Percentiles rank a stretch among this genome's conserved stretches.
phyloP scores from a whole-genome alignment of 2,797 vertebrate species.

The Clarias fuscus region DNA sequence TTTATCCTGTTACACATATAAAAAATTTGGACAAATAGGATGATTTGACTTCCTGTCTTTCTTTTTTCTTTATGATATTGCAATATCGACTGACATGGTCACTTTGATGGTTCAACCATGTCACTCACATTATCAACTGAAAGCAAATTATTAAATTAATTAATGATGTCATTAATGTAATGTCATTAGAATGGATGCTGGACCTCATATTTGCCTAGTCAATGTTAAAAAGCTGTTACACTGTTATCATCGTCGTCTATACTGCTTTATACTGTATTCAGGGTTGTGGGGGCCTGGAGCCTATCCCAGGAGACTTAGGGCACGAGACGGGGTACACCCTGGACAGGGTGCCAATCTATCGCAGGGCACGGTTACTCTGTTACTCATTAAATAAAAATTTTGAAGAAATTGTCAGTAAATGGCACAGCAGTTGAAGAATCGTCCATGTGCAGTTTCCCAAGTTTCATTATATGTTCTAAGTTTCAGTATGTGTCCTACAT shows the following conservation, averaged over 20 bases:
- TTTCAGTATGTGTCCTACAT: not conserved
- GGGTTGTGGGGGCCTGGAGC: too few species aligned
- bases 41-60: not conserved
- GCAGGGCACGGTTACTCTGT: too few species aligned
- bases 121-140: not conserved
- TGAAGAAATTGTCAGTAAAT: not conserved
- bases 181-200: not conserved
- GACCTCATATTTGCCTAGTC: not conserved
- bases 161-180: not conserved
- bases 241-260: not conserved
- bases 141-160: not conserved
- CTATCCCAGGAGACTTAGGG: too few species aligned
- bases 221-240: not conserved
- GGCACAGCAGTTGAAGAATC: not conserved
- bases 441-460: not conserved
- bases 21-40: not conserved
- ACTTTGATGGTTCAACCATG: not conserved
- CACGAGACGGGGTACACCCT: too few species aligned
- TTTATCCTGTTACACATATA: not conserved
- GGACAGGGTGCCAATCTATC: too few species aligned
- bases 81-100: not conserved
- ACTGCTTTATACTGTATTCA: too few species aligned
- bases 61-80: not conserved
- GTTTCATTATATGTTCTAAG: slow-evolving; percentile 1
- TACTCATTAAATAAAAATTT: too few species aligned